Conservation (phyloP, 2,797 vertebrate species). For the Todus mexicanus region DNA sequence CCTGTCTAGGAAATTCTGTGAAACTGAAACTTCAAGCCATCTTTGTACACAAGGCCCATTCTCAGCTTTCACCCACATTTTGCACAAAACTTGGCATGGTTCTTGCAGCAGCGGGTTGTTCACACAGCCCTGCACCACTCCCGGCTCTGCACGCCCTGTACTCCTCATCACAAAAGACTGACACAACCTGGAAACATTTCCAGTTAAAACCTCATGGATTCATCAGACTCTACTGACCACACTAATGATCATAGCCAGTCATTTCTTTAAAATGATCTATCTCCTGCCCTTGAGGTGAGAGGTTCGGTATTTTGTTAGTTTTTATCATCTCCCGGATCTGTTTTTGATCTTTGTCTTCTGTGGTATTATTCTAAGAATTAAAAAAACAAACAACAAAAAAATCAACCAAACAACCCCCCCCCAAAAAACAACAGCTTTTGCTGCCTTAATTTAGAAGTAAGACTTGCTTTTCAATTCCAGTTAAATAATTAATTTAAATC, state of each 20-base stretch:
- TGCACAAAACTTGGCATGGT: background rate
- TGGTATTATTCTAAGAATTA: background rate
- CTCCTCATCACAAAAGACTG: background rate
- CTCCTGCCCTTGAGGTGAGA: background rate
- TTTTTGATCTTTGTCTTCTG: constrained; percentile 22
- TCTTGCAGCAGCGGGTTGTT: background rate
- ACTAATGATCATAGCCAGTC: background rate
- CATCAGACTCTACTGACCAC: background rate
- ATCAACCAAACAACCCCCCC: background rate
- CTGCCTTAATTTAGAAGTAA: constrained; percentile 35
- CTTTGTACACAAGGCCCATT: background rate
- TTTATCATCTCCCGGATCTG: background rate
- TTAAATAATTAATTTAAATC: constrained; percentile 44
- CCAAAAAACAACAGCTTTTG: background rate
- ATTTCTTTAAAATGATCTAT: background rate
- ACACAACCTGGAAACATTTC: background rate
- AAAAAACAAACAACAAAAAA: background rate
- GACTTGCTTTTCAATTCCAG: constrained; percentile 27
- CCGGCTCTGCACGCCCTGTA: background rate
- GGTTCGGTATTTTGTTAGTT: background rate
- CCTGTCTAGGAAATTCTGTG: no score
- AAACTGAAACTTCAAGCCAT: background rate
- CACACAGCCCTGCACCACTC: background rate
- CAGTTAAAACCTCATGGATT: background rate
- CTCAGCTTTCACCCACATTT: background rate